Percentiles rank a stretch among this genome's conserved stretches.
Evolutionary conservation across 2,888 invertebrate genomes (phyloP).

Genomic region (Molorchus minor): DNA sequence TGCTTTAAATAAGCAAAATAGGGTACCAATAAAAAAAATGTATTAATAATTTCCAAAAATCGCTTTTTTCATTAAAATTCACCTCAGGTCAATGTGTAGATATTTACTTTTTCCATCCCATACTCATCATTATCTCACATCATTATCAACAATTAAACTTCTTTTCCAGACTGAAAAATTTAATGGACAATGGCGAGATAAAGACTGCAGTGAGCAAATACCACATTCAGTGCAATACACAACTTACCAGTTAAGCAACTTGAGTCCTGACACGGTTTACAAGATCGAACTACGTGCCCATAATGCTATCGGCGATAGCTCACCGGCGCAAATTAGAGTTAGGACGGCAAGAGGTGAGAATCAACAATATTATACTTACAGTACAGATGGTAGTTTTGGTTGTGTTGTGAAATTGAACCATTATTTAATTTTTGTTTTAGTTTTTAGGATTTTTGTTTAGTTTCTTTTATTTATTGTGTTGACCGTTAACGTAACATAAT

Average conservation of each 20-base stretch:
- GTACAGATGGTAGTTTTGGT: conserved; percentile 32
- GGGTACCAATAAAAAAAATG: too few relatives aligned
- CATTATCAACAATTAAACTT: too few relatives aligned
- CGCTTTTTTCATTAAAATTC: too few relatives aligned
- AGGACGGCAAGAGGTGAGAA: conserved; percentile 89
- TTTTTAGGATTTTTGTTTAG: conserved; percentile 38
- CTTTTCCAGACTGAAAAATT: conserved; percentile 71
- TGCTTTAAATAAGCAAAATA: too few relatives aligned
- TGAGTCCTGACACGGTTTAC: conserved; percentile 84
- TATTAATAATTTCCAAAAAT: too few relatives aligned
- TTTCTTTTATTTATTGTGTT: conserved; percentile 30
- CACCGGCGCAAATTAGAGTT: conserved; percentile 79
- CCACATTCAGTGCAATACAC: conserved; percentile 72
- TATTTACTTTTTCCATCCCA: too few relatives aligned
- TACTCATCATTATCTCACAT: too few relatives aligned
- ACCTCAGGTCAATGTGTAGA: too few relatives aligned
- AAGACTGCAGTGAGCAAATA: conserved; percentile 68
- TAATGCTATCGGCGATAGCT: conserved; percentile 85
- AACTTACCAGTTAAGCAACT: conserved; percentile 72
- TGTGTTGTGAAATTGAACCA: conserved; percentile 23
- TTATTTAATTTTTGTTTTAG: conserved; percentile 34
- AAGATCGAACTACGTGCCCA: conserved; percentile 84
- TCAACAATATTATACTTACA: conserved; percentile 48
- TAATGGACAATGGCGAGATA: conserved; percentile 72
- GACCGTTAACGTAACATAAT: neutral